These are phyloP conservation scores for Aix galericulata DNA, from an alignment of 2,113 vertebrate species.

Conservation along the genomic window DNA sequence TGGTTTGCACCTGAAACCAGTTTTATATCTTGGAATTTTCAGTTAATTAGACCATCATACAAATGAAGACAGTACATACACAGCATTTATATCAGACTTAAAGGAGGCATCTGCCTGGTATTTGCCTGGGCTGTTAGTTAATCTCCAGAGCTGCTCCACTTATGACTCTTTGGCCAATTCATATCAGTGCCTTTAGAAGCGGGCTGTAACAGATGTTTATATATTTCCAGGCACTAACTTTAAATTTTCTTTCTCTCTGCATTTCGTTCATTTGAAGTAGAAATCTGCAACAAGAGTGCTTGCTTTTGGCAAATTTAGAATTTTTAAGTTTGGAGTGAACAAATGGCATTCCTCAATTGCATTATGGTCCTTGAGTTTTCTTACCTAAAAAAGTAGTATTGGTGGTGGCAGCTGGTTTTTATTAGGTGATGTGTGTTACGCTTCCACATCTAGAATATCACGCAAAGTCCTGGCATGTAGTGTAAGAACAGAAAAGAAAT, in stretches of 20 bases:
- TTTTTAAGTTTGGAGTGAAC: not conserved
- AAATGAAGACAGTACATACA: not conserved
- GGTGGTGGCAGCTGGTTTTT: not conserved
- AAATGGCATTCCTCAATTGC: not conserved
- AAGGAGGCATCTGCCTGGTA: not conserved
- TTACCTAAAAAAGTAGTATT: not conserved
- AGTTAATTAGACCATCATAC: not conserved
- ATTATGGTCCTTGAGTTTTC: not conserved
- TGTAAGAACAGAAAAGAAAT: not conserved
- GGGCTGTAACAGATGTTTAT: not conserved
- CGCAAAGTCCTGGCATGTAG: not conserved
- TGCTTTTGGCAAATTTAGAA: not conserved
- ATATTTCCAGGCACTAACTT: not conserved
- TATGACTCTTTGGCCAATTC: accelerated
- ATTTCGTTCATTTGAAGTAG: not conserved
- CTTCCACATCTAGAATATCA: not conserved
- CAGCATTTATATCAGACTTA: not conserved
- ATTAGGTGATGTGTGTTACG: not conserved
- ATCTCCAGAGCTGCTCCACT: not conserved
- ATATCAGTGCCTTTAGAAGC: not conserved
- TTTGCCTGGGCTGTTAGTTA: not conserved
- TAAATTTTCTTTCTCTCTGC: not conserved
- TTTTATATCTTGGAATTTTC: not conserved
- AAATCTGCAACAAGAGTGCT: not conserved
- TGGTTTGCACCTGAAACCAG: not conserved